A percentile compares a stretch with the other conserved stretches of the same genome.
These are phyloP conservation scores for Danaus plexippus DNA, from an alignment of 1,140 invertebrate genomes.

Conservation along the genomic window DNA sequence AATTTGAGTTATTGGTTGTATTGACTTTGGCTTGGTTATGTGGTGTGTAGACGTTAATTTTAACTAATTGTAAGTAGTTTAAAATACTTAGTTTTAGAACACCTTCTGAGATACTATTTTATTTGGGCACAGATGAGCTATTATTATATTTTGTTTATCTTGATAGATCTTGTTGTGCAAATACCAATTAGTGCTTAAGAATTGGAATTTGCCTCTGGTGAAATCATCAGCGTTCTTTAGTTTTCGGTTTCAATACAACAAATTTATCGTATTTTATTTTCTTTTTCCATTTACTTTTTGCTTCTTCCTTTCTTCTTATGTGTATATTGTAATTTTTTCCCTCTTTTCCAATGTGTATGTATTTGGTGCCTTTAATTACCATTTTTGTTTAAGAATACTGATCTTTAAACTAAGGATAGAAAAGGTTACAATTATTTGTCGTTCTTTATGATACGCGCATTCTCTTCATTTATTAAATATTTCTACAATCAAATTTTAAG, in stretches of 20 bases:
- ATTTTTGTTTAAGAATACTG: conserved; percentile 6
- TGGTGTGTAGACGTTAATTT: conserved; percentile 12
- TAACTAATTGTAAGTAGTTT: conserved; percentile 21
- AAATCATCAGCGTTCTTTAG: conserved; percentile 22
- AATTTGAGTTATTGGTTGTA: conserved; percentile 9
- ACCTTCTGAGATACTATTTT: conserved; percentile 16
- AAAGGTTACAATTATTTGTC: conserved; percentile 16
- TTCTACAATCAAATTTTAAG: background rate
- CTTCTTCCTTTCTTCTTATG: conserved; percentile 15
- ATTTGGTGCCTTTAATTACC: conserved; percentile 6
- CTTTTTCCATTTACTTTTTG: conserved; percentile 13
- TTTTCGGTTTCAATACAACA: conserved; percentile 14
- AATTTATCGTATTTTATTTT: conserved; percentile 26
- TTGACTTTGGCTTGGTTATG: conserved; percentile 4
- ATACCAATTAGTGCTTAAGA: no score
- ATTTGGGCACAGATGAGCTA: conserved; percentile 18
- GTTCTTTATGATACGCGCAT: background rate
- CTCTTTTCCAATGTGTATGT: conserved; percentile 16
- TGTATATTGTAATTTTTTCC: conserved; percentile 6
- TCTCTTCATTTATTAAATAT: conserved; percentile 5
- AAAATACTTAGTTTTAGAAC: conserved; percentile 23
- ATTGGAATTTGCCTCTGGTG: conserved; percentile 4
- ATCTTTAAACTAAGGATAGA: conserved; percentile 15
- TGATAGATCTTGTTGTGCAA: conserved; percentile 11
- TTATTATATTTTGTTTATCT: conserved; percentile 27